Base-by-base conservation (phyloP, 2,113 vertebrate species). In the Apteryx owenii region DNA sequence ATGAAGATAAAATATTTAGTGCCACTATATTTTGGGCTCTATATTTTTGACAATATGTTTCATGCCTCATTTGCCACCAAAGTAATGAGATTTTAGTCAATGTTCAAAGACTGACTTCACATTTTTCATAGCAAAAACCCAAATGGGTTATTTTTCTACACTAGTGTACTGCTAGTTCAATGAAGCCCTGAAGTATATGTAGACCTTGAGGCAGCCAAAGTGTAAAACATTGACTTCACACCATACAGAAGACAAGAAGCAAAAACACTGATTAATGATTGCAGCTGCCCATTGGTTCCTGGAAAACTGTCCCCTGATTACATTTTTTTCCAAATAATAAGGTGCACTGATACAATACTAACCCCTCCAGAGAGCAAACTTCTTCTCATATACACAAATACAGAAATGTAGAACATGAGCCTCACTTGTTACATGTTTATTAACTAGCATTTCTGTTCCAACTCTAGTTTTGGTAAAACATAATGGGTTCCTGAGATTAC, bases 1-100 rank as follows among this genome's bases (percentile, higher is more conserved):
- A 91, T 66, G 70, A 89, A 93, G 92, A 85, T 95, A 92, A 95
- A 96, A 88, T 95, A 95, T 89, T 89, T 94, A 17, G 65, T 80
- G 66, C 36, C 65, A 66, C 73, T 77, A 76, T 93, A 90, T 88
- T 96, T 93, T 87, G 81, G 83, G 26, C 50, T 90, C 83, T 94
- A 56, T 92, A 85, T 94, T 95, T 96, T 97, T 94, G 90, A 92
- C 96, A 96, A 94, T 95, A 94, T 91, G 88, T 89, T 96, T 95
- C 94, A 92, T 93, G 92, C 83, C 83, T 97, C 95, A 96, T 97
- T 96, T 96, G 78, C 90, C 66, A 87, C 81, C 66, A 82, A 93
- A 97, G 81, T 95, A 96, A 96, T 94, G 88, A 94, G 95, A 91
- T 88, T 94, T 94, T 95, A 94, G 88, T 88, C 93, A 92, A 29